A percentile compares a stretch with the other conserved stretches of the same genome.
phyloP scores from a whole-genome alignment of 2,113 vertebrate species.

The Redunca redunca region DNA sequence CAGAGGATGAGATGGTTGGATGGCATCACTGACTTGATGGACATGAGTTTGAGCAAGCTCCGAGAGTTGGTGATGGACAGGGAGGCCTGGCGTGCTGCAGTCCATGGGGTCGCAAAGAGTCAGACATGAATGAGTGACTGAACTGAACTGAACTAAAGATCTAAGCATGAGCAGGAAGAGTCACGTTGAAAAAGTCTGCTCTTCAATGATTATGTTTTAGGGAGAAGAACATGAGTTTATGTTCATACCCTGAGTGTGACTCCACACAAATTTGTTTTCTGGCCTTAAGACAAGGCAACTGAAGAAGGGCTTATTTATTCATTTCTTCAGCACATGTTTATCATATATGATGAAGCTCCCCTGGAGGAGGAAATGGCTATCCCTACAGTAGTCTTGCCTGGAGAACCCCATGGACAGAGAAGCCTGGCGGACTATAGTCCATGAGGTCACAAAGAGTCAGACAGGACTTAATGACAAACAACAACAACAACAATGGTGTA shows the following conservation, averaged over 20 bases:
- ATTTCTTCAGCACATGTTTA: not conserved
- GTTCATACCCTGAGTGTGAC: not conserved
- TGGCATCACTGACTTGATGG: not conserved
- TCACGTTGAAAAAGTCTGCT: not conserved
- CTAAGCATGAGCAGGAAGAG: not conserved
- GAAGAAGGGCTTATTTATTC: not conserved
- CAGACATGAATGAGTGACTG: not conserved
- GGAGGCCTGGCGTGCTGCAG: not conserved
- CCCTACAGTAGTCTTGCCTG: not conserved
- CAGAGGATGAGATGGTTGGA: not conserved
- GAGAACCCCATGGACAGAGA: not conserved
- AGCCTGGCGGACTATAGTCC: not conserved
- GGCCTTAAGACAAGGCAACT: not conserved
- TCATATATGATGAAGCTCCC: not conserved
- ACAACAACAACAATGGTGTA: not conserved
- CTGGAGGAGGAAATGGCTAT: not conserved
- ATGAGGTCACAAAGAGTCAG: not conserved
- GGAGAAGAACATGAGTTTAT: not conserved
- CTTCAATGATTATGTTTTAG: too few species aligned
- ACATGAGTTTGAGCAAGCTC: not conserved
- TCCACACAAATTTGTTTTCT: not conserved
- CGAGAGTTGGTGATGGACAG: accelerated
- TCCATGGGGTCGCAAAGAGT: accelerated
- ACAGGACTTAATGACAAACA: not conserved
- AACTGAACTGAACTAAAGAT: not conserved